Evolutionary conservation across 2,797 vertebrate genomes (phyloP), one percentile per base, ranked within the genome.

Genomic region (Lepus oiostolus): DNA sequence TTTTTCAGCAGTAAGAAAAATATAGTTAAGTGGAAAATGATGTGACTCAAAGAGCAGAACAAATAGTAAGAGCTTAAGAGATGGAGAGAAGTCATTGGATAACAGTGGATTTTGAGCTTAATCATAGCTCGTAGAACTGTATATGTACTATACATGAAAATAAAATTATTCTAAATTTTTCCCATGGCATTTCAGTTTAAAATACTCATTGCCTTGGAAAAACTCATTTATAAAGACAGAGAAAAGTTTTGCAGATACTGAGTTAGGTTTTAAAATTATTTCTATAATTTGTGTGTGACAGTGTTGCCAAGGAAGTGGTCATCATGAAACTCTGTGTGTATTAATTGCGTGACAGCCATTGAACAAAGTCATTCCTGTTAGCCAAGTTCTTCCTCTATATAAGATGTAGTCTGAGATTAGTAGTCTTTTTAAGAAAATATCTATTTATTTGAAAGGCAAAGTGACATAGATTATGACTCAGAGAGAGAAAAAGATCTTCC

Each of bases 141-240:
- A 32, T 75, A 35, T 79, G 65, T 21, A 52, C 6, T 54, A 80
- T 60, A 47, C 38, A 47, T 60, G 70, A 80, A 52, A 91, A 94
- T 86, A 81, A 93, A 91, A 77, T 85, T 67, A 87, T 76, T 77
- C 77, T 81, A 74, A 65, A 35, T 65, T 54, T 93, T 94, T 70
- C 22, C 35, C 24, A n/a, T 74, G 63, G 38, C 24, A 91, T 65
- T 88, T 88, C 92, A 71, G 7, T 68, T 95, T 95, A 63, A 93
- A 92, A 93, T 86, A 81, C 2, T 70, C 14, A 84, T 72, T 74
- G 26, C 52, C 84, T 93, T 88, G 50, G 35, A 91, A 89, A 87
- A 91, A 65, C 47, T 42, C 16, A 86, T 83, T 65, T 60, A 54
- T 86, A 67, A 88, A 81, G 84, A 81, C 74, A 80, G 24, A 67